A percentile compares a stretch with the other conserved stretches of the same genome.
Evolutionary conservation across 2,113 vertebrate genomes (phyloP).

Genomic region (Neomonachus schauinslandi): DNA sequence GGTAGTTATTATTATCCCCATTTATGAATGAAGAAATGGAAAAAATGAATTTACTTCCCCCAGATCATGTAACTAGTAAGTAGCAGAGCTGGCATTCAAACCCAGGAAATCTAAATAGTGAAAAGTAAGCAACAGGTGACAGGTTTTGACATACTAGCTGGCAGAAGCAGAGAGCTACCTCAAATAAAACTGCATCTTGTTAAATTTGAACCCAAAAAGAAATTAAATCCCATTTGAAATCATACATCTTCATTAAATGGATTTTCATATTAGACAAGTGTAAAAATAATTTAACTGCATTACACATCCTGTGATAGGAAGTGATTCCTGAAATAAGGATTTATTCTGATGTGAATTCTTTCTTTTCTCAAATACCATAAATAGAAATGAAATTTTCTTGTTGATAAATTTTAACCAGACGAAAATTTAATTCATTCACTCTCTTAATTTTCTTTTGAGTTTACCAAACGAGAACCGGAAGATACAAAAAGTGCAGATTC

Average conservation of each 20-base stretch:
- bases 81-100: conserved; percentile 32
- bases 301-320: not conserved
- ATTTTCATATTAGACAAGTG: conserved; percentile 32
- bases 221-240: conserved; percentile 46
- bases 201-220: conserved; percentile 25
- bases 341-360: conserved; percentile 48
- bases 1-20: not conserved
- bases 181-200: not conserved
- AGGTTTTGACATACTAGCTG: not conserved
- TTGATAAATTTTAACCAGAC: conserved; percentile 45
- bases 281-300: conserved; percentile 46
- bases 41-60: conserved; percentile 23
- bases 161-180: not conserved
- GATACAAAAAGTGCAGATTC: conserved; percentile 98
- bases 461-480: conserved; percentile 97
- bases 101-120: not conserved
- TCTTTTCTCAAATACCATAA: conserved; percentile 8
- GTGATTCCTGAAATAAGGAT: not conserved
- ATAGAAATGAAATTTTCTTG: conserved; percentile 51
- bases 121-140: conserved; percentile 5
- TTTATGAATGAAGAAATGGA: conserved; percentile 39
- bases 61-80: not conserved
- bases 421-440: conserved; percentile 52
- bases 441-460: conserved; percentile 85
- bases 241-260: not conserved